Base-by-base conservation (phyloP, 2,888 invertebrate species). In the Idaea dimidiata region DNA sequence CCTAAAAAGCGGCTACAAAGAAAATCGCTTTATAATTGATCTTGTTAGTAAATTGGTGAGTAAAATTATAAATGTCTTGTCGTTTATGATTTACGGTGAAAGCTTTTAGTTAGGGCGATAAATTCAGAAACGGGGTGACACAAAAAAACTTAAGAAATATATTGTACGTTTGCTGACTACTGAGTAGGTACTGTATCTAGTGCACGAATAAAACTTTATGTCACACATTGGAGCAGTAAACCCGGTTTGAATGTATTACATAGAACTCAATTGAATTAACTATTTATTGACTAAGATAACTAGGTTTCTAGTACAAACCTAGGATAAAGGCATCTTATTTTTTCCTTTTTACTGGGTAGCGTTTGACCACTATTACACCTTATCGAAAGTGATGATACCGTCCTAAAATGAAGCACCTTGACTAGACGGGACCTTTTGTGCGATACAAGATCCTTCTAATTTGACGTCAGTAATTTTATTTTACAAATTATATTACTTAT, bases 61-160 rank as follows among this genome's bases (percentile, higher is more conserved):
- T 43, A 43, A 43, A 43, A 43, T 43, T 43, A 66, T 60, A 10
- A 60, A 59, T 63, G 63, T 62, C 66, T 31, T 61, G 64, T 62
- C 62, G 33, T 63, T 61, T 61, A 7, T 7, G 57, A 60, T 66
- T 64, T 58, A 66, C 64, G 14, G 14, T 55, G 1, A 16, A 61
- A 59, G 54, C 32, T 56, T 57, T 65, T 56, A 58, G 54, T 63
- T 60, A 14, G 43, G 43, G 14, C 43, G 43, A 43, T 43, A 43
- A 43, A 43, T 43, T 43, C 43, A 14, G 43, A 43, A 43, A 43
- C 43, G 6, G 10, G 43, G 43, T 43, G 43, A 43, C 43, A 43
- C 43, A 43, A 43, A 43, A 43, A 43, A 43, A 43, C 43, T 43
- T 3, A 43, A 43, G 43, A 43, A 43, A 43, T 43, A 14, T 14